Evolutionary conservation across 2,888 invertebrate species (phyloP).

Genomic region (Chirona hameri): DNA sequence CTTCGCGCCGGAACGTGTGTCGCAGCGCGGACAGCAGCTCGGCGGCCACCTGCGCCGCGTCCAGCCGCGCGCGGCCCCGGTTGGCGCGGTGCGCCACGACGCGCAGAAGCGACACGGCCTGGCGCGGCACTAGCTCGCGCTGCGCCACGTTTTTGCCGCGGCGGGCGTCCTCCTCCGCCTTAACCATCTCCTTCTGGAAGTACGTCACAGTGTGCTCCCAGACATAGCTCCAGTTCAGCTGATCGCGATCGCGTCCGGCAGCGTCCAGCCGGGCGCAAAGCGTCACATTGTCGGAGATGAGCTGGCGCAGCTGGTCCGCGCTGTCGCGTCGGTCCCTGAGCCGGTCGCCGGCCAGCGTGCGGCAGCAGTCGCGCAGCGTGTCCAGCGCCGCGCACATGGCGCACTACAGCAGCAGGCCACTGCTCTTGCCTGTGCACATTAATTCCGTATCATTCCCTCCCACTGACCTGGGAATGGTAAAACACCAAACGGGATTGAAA

Average conservation of each 20-base stretch:
- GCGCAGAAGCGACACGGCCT: not conserved
- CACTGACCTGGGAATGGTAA: not conserved
- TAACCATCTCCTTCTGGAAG: slow-evolving; percentile 22
- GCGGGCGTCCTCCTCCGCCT: not conserved
- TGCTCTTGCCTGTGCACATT: not conserved
- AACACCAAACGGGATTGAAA: not conserved
- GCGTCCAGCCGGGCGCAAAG: not conserved
- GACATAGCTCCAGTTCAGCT: not conserved
- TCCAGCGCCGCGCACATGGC: not conserved
- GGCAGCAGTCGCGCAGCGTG: not conserved
- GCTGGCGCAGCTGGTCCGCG: not conserved
- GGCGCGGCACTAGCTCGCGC: not conserved
- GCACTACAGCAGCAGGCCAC: not conserved
- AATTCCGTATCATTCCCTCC: not conserved
- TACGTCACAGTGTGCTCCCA: not conserved
- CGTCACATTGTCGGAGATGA: not conserved
- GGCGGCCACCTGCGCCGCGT: not conserved
- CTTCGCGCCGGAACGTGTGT: not conserved
- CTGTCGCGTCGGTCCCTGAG: not conserved
- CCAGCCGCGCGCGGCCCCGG: not conserved
- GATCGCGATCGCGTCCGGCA: not conserved
- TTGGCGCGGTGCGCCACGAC: not conserved
- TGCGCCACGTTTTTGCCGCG: not conserved
- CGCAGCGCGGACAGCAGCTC: not conserved
- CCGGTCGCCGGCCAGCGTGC: not conserved